Conservation (phyloP, 2,797 vertebrate genomes). For the Pyrocephalus nanus region DNA sequence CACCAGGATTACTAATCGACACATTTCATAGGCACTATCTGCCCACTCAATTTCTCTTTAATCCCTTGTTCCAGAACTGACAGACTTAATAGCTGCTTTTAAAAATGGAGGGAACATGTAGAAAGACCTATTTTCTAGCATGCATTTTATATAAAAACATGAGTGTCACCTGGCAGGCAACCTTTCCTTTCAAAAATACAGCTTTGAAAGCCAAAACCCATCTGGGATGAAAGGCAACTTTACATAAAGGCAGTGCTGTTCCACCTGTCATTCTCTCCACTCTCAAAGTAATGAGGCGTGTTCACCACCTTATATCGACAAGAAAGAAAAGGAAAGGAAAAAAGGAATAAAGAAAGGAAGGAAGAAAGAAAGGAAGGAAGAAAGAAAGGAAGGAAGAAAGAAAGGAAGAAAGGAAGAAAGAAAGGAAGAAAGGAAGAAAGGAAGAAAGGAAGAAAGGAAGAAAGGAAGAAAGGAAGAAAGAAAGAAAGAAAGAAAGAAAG, state of each 20-base stretch:
- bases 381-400: not conserved
- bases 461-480: too few species aligned
- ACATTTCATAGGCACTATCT: not conserved
- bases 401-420: accelerated
- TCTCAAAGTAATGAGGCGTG: not conserved
- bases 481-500: too few species aligned
- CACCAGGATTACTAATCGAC: not conserved
- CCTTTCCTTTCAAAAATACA: not conserved
- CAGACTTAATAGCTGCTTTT: not conserved
- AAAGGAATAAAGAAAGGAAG: accelerated
- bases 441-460: too few species aligned
- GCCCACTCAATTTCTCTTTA: not conserved
- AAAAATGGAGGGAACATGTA: not conserved
- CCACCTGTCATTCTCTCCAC: not conserved
- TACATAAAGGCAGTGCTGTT: not conserved
- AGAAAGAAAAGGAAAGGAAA: not conserved
- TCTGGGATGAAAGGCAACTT: not conserved
- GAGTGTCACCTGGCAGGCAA: not conserved
- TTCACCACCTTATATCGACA: not conserved
- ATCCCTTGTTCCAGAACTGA: not conserved
- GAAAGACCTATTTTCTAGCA: not conserved
- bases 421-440: too few species aligned
- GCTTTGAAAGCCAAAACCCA: not conserved
- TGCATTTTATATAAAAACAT: not conserved
- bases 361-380: too few species aligned